A percentile compares a stretch with the other conserved stretches of the same genome.
These are phyloP conservation scores for Ormyrus rosae DNA, from an alignment of 2,888 invertebrate genomes.

Conservation along the genomic window DNA sequence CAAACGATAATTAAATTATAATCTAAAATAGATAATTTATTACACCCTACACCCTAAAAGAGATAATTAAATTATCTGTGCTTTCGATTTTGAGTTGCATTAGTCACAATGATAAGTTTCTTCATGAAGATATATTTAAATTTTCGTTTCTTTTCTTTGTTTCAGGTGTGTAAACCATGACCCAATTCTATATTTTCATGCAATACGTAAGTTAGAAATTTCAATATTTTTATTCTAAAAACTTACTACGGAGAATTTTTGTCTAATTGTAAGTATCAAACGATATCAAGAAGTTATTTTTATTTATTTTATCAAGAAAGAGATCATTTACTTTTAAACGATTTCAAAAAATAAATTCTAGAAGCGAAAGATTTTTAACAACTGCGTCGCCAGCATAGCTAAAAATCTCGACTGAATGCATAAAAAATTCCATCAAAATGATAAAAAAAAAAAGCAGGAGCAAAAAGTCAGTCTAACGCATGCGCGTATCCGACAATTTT, in stretches of 20 bases:
- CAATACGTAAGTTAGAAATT: conserved; percentile 33
- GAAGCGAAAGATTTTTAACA: background rate
- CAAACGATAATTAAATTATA: too few relatives aligned
- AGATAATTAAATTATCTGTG: too few relatives aligned
- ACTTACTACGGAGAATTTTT: background rate
- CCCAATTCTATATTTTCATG: background rate
- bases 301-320: background rate
- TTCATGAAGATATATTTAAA: background rate
- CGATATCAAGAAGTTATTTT: conserved; percentile 24
- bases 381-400: too few relatives aligned
- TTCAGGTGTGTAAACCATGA: conserved; percentile 32
- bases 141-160: conserved; percentile 26
- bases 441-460: background rate
- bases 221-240: background rate
- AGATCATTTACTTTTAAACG: too few relatives aligned
- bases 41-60: too few relatives aligned
- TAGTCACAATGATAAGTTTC: background rate
- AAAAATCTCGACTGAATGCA: background rate
- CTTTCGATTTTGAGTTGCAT: too few relatives aligned
- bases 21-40: too few relatives aligned
- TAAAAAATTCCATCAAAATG: background rate
- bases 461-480: background rate
- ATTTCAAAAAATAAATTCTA: background rate
- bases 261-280: background rate
- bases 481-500: background rate